Conservation (phyloP, 2,113 vertebrate genomes). For the Pelmatolapia mariae region DNA sequence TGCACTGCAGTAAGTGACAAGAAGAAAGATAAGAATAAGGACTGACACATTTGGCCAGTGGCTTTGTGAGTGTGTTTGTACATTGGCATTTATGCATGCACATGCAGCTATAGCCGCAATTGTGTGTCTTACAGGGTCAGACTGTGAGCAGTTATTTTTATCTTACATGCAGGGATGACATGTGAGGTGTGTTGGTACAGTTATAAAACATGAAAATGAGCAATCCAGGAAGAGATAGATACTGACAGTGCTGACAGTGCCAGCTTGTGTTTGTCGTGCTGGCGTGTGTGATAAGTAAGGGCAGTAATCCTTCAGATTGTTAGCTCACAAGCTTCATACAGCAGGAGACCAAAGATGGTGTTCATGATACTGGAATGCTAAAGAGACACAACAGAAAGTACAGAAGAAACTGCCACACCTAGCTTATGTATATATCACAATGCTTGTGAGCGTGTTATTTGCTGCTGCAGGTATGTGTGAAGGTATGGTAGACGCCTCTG, state of each 20-base stretch:
- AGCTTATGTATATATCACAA: slow-evolving; percentile 2
- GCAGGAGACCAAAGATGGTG: slow-evolving; percentile 43
- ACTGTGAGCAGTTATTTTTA: background rate
- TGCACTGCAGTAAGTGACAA: slow-evolving; percentile 3
- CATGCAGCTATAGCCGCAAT: background rate
- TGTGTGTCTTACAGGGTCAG: background rate
- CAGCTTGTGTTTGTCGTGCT: slow-evolving; percentile 3
- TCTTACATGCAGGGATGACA: background rate
- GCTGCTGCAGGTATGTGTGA: background rate
- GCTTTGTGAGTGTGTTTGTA: background rate
- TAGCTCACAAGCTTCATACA: slow-evolving; percentile 17
- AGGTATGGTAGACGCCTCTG: background rate
- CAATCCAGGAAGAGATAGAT: background rate
- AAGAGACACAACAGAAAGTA: slow-evolving; percentile 15
- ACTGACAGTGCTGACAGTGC: background rate
- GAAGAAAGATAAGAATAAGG: background rate
- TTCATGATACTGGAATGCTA: slow-evolving; percentile 21
- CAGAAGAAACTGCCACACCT: slow-evolving; percentile 16
- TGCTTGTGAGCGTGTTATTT: background rate
- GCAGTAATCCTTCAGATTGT: slow-evolving; percentile 42
- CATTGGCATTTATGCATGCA: background rate
- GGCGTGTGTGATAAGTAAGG: slow-evolving; percentile 33
- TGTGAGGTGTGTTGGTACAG: background rate
- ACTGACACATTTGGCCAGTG: background rate
- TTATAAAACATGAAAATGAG: background rate